Percentiles rank a stretch among this genome's conserved stretches.
Conservation (phyloP, 2,888 invertebrate genomes). For the Leucoptera coffeella region DNA sequence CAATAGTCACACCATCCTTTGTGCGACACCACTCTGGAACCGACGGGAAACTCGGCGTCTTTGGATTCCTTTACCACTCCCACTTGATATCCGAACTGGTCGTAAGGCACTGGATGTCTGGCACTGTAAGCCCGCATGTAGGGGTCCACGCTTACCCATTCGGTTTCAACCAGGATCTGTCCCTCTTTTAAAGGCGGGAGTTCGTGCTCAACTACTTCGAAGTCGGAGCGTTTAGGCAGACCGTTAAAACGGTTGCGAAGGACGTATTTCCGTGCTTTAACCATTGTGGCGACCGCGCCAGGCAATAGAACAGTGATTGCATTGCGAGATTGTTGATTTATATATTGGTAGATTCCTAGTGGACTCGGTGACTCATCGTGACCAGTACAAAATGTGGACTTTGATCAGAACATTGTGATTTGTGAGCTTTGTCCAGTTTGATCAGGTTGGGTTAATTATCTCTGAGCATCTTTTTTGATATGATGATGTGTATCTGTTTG, state of each 20-base stretch:
- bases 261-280: conserved; percentile 51
- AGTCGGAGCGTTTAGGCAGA: conserved; percentile 50
- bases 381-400: no score
- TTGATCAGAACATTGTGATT: no score
- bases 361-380: no score
- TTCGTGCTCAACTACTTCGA: conserved; percentile 54
- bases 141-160: conserved; percentile 21
- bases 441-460: no score
- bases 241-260: conserved; percentile 51
- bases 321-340: no score
- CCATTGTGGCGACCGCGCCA: no score
- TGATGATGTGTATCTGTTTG: no score
- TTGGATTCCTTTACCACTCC: conserved; percentile 3
- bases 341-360: no score
- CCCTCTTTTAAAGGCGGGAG: conserved; percentile 53
- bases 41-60: conserved; percentile 46
- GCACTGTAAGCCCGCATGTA: conserved; percentile 15
- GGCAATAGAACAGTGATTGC: no score
- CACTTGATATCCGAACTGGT: conserved; percentile 3
- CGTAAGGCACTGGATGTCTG: conserved; percentile 19
- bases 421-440: no score
- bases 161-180: conserved; percentile 22
- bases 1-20: conserved; percentile 57
- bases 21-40: conserved; percentile 39
- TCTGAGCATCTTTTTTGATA: no score